A percentile compares a stretch with the other conserved stretches of the same genome.
These are phyloP conservation scores for Hylaeus volcanicus DNA, from an alignment of 1,140 invertebrate genomes.

Conservation along the genomic window DNA sequence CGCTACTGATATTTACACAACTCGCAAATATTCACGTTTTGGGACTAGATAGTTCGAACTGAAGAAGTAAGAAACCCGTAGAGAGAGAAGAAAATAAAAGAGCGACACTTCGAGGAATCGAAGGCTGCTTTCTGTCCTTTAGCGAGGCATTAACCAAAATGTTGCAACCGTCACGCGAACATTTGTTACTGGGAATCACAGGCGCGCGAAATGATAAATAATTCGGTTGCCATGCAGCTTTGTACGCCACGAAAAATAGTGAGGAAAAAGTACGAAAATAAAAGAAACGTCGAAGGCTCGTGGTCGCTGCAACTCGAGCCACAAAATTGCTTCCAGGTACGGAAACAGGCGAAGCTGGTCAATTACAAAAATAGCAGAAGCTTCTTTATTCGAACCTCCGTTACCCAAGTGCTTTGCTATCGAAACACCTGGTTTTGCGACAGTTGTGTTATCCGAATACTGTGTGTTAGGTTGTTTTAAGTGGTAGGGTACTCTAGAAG, in stretches of 20 bases:
- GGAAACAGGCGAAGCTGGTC: background rate
- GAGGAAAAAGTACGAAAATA: background rate
- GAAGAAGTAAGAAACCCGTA: too few relatives aligned
- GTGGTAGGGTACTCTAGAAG: too few relatives aligned
- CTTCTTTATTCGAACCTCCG: too few relatives aligned
- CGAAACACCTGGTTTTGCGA: too few relatives aligned
- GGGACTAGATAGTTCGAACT: too few relatives aligned
- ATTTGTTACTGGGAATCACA: constrained; percentile 14
- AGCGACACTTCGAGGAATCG: background rate
- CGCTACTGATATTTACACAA: too few relatives aligned
- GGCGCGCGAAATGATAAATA: constrained; percentile 7
- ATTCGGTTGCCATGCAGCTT: background rate
- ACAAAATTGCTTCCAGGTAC: background rate
- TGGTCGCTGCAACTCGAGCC: background rate
- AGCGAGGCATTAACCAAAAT: constrained; percentile 44
- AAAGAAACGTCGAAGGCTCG: background rate
- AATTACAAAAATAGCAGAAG: background rate
- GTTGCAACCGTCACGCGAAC: constrained; percentile 51
- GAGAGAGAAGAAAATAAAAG: too few relatives aligned
- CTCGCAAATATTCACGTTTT: too few relatives aligned
- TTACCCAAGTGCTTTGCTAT: too few relatives aligned
- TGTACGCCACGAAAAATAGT: background rate
- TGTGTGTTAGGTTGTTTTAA: too few relatives aligned
- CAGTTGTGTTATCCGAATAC: too few relatives aligned
- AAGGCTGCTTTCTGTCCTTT: constrained; percentile 25